Base-by-base conservation (phyloP, 2,113 vertebrate genomes). In the Muntiacus muntjak region DNA sequence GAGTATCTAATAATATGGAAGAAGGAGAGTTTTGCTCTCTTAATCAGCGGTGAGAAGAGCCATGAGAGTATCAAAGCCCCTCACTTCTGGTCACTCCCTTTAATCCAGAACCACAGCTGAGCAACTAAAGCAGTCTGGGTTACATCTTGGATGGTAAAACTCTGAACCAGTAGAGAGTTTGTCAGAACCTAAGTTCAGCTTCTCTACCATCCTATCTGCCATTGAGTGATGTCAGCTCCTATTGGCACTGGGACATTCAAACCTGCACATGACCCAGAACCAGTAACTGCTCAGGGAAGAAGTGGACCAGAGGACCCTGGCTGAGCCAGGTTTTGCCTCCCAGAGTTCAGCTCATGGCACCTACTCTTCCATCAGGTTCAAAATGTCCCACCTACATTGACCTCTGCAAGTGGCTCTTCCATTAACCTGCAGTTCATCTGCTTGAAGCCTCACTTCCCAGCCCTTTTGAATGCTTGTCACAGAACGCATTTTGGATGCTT, bases 71-170 rank as follows among this genome's bases (percentile, higher is more conserved):
- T 67, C 26, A 33, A 62, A 79, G 57, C 6, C 40, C 30, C 25
- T 55, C 10, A 36, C 79, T 47, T 64, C 15, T 21, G 10, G 11
- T 74, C 33, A 50, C 12, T 93, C 40, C 62, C 57, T 92, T 23
- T 36, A 71, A 33, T 43, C 33, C n/a, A 79, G 86, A 93, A 74
- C 52, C 62, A 96, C 40, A 88, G 25, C 13, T 67, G 81, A 93
- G 71, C 36, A 87, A 74, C 62, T 84, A 36, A 90, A 92, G 4
- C 67, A 67, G 23, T 1, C 14, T 45, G 45, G 14, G 11, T 97
- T 25, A 36, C 33, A 67, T 62, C 92, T 54, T 52, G 50, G 25
- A n/a, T 16, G n/a, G 81, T 54, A 92, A 87, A 79, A 25, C 30
- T 50, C 23, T 47, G 45, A 93, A 36, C 50, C 36, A 43, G 30